phyloP scores from a whole-genome alignment of 2,888 invertebrate genomes.

The Criorhina ranunculi region DNA sequence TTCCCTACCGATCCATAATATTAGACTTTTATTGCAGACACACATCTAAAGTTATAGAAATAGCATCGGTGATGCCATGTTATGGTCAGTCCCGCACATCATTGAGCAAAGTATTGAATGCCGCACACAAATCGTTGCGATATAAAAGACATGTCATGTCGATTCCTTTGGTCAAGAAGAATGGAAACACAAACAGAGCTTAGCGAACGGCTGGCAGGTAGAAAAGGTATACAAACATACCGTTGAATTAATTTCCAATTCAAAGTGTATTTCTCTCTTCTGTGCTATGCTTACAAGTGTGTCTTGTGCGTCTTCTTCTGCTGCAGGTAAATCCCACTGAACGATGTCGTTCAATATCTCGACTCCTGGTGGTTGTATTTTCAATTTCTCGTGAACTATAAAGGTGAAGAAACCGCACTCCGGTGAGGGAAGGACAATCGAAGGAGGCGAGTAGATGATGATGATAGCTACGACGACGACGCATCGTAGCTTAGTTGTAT shows the following conservation, averaged over 20 bases:
- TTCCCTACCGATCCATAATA: conserved; percentile 18
- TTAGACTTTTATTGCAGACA: conserved; percentile 55
- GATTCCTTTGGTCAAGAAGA: conserved; percentile 46
- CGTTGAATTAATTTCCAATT: conserved; percentile 78
- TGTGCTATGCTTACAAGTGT: conserved; percentile 22
- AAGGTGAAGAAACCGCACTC: conserved; percentile 59
- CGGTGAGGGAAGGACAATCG: conserved; percentile 11
- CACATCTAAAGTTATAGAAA: background rate
- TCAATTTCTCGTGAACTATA: conserved; percentile 50
- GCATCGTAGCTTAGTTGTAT: conserved; percentile 55
- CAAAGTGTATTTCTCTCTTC: conserved; percentile 48
- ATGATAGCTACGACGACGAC: conserved; percentile 32
- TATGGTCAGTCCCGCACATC: conserved; percentile 73
- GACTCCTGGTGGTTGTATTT: conserved; percentile 32
- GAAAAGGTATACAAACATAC: conserved; percentile 53
- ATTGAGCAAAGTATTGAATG: conserved; percentile 61
- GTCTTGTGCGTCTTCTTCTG: conserved; percentile 24
- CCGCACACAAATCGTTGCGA: conserved; percentile 71
- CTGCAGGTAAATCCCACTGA: conserved; percentile 53
- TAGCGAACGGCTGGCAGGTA: background rate
- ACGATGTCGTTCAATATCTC: conserved; percentile 51
- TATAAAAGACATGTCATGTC: conserved; percentile 71
- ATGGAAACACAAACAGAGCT: conserved; percentile 20
- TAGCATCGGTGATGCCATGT: conserved; percentile 56
- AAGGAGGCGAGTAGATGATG: conserved; percentile 18